These are phyloP conservation scores for Eristalis tenax DNA, from an alignment of 2,888 invertebrate genomes.

Conservation along the genomic window DNA sequence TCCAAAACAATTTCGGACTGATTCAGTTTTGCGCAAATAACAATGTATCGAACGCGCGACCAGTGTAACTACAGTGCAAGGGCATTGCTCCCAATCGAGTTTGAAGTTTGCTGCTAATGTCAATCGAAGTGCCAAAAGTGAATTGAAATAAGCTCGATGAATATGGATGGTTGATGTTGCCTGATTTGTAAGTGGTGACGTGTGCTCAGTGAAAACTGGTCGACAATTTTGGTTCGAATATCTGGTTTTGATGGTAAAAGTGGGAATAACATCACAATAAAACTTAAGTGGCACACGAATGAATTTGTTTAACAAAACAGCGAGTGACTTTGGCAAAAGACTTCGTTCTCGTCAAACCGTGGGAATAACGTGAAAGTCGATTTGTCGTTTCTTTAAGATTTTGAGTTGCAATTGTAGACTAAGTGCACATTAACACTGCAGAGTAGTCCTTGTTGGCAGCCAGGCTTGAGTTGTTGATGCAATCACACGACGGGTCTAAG, in stretches of 20 bases:
- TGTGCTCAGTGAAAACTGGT: neutral
- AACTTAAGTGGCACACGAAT: neutral
- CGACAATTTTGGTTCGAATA: neutral
- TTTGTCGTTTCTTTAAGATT: neutral
- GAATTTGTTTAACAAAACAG: neutral
- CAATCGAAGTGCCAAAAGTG: conserved; percentile 61
- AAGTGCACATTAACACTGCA: too few species aligned
- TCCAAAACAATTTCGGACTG: conserved; percentile 5
- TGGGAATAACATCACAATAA: neutral
- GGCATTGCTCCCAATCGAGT: conserved; percentile 15
- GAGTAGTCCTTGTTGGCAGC: too few species aligned
- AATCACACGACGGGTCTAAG: too few species aligned
- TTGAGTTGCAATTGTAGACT: too few species aligned
- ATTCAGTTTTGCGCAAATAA: neutral
- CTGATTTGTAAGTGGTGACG: conserved; percentile 46
- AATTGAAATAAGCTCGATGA: conserved; percentile 57
- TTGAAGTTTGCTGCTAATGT: conserved; percentile 38
- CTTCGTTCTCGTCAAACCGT: neutral
- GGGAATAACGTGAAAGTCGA: neutral
- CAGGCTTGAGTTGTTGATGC: too few species aligned
- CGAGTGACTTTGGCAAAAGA: neutral
- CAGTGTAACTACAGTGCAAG: neutral
- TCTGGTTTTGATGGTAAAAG: neutral
- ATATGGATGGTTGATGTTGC: conserved; percentile 51
- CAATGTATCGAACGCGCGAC: neutral